Percentiles rank a stretch among this genome's conserved stretches.
These are phyloP conservation scores for Paedocypris sp. DNA, from an alignment of 2,113 vertebrate species.

Conservation along the genomic window DNA sequence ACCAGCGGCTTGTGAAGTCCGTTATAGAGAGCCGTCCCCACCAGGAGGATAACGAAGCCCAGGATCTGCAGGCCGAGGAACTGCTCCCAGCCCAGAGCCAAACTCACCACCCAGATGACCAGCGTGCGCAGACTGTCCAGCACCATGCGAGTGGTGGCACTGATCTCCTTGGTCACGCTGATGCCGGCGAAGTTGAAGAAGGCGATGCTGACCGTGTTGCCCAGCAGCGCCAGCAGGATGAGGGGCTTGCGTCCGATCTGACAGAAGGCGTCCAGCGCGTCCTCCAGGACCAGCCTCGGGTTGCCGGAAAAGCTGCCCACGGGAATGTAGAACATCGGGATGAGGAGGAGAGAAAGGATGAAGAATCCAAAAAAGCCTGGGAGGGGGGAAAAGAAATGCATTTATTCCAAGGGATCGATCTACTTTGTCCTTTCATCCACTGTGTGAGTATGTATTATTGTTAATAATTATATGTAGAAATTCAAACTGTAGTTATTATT, in stretches of 20 bases:
- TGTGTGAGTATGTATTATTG: no score
- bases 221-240: conserved; percentile 74
- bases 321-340: conserved; percentile 84
- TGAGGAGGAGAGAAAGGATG: conserved; percentile 74
- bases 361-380: conserved; percentile 82
- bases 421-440: no score
- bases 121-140: conserved; percentile 87
- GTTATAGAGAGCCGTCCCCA: conserved; percentile 75
- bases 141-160: conserved; percentile 93
- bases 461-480: no score
- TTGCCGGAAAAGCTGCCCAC: conserved; percentile 63
- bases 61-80: conserved; percentile 80
- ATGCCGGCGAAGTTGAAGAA: conserved; percentile 95
- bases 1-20: conserved; percentile 74
- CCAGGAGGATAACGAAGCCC: conserved; percentile 75
- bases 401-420: no score
- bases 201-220: conserved; percentile 85
- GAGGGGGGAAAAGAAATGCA: not conserved
- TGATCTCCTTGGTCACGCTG: conserved; percentile 91
- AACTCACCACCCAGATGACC: conserved; percentile 80
- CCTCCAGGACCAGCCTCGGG: conserved; percentile 70
- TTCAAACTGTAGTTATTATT: no score
- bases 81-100: conserved; percentile 76
- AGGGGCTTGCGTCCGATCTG: conserved; percentile 73
- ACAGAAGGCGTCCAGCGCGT: conserved; percentile 81